Conservation (phyloP, 2,888 invertebrate genomes). For the Andrena haemorrhoa region DNA sequence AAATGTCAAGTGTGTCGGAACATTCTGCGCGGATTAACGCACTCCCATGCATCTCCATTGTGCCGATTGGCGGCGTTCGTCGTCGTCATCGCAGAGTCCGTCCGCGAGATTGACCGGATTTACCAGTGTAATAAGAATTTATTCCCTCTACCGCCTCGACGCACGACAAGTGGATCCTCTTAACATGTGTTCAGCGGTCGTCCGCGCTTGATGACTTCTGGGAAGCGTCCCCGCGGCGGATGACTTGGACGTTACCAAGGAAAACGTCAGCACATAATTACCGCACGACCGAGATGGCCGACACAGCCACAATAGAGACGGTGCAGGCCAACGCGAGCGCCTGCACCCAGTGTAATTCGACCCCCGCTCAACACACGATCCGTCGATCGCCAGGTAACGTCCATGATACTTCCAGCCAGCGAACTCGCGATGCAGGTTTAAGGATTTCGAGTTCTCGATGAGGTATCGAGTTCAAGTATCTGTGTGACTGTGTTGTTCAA, state of each 20-base stretch:
- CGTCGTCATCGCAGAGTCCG: conserved; percentile 70
- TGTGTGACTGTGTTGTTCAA: too few relatives aligned
- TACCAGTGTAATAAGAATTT: conserved; percentile 79
- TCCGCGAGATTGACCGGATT: conserved; percentile 78
- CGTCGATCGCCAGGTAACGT: conserved; percentile 9
- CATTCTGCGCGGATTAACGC: conserved; percentile 64
- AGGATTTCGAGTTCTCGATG: neutral
- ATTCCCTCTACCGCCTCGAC: conserved; percentile 62
- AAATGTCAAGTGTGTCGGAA: conserved; percentile 66
- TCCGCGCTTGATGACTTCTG: conserved; percentile 77
- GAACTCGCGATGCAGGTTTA: neutral
- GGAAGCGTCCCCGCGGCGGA: conserved; percentile 78
- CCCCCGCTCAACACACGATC: conserved; percentile 19
- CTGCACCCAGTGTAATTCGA: conserved; percentile 40
- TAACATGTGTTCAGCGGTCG: conserved; percentile 71
- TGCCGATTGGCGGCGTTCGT: conserved; percentile 57
- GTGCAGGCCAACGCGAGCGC: conserved; percentile 44
- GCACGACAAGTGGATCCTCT: conserved; percentile 72
- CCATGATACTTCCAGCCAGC: neutral
- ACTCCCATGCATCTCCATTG: conserved; percentile 71
- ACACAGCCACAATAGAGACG: conserved; percentile 62
- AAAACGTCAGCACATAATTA: conserved; percentile 82
- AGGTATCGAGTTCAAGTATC: neutral
- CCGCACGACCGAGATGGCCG: conserved; percentile 75
- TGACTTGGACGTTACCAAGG: conserved; percentile 73